Evolutionary conservation across 2,888 invertebrate species (phyloP).

Genomic region (Anoncus sp.): DNA sequence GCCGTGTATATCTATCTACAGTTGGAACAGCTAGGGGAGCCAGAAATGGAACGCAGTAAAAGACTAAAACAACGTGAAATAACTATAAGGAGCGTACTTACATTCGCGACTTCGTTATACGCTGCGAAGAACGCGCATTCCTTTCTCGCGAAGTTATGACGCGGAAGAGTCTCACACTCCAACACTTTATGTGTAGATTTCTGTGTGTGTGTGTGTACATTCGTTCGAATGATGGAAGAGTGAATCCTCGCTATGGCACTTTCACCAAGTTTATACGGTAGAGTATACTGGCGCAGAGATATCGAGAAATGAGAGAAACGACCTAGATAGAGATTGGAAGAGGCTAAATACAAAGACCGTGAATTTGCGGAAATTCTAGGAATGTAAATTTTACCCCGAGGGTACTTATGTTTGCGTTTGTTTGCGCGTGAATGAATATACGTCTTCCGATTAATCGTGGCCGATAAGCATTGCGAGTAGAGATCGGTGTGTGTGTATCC

Average conservation of each 20-base stretch:
- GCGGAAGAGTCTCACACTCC: slow-evolving; percentile 27
- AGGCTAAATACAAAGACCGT: slow-evolving; percentile 19
- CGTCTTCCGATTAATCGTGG: slow-evolving; percentile 29
- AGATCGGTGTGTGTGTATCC: neutral
- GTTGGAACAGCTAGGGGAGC: slow-evolving; percentile 7
- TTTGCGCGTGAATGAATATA: slow-evolving; percentile 1
- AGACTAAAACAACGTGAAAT: slow-evolving; percentile 42
- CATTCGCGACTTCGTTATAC: slow-evolving; percentile 40
- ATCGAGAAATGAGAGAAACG: slow-evolving; percentile 16
- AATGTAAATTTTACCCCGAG: slow-evolving; percentile 3
- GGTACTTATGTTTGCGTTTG: neutral
- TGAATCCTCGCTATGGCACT: slow-evolving; percentile 28
- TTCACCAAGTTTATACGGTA: slow-evolving; percentile 36
- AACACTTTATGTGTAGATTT: no score
- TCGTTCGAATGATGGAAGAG: neutral
- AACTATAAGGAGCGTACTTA: slow-evolving; percentile 40
- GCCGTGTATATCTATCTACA: neutral
- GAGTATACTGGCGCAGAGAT: neutral
- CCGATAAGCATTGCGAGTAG: slow-evolving; percentile 20
- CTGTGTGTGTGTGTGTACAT: slow-evolving; percentile 12
- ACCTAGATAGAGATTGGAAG: slow-evolving; percentile 10
- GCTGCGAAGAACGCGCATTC: slow-evolving; percentile 10
- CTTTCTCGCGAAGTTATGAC: slow-evolving; percentile 25
- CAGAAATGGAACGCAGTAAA: slow-evolving; percentile 16
- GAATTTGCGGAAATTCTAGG: slow-evolving; percentile 2